Conservation (phyloP, 1,140 invertebrate genomes). For the Dysdera silvatica region DNA sequence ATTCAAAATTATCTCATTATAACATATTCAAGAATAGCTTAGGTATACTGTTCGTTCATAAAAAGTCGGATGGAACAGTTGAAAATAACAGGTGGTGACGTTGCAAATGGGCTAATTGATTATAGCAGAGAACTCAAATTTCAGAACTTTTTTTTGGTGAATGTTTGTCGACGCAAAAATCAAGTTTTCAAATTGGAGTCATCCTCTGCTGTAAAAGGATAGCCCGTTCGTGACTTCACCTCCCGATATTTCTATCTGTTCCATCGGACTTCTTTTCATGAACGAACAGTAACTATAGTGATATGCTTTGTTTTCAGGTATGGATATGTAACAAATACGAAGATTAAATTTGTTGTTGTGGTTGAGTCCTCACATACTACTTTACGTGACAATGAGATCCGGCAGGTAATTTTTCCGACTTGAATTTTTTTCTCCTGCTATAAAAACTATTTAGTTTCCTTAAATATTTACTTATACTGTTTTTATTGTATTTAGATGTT, state of each 20-base stretch:
- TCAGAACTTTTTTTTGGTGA: too few species aligned
- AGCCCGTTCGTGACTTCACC: too few species aligned
- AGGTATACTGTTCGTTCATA: too few species aligned
- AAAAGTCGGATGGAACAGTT: too few species aligned
- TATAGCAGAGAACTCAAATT: too few species aligned
- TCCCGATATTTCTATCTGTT: background rate
- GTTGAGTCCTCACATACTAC: constrained; percentile 82
- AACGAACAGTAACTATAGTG: background rate
- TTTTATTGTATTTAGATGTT: constrained; percentile 60
- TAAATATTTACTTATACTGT: background rate
- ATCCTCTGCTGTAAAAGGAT: too few species aligned
- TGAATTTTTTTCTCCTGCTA: constrained; percentile 25
- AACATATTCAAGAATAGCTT: too few species aligned
- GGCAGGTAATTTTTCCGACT: constrained; percentile 58
- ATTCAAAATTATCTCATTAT: too few species aligned
- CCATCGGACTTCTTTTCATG: background rate
- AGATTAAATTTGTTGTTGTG: constrained; percentile 89
- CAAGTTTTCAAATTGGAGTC: too few species aligned
- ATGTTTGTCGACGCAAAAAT: too few species aligned
- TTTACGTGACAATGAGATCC: constrained; percentile 80
- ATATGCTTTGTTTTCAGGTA: constrained; percentile 49
- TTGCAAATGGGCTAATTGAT: too few species aligned
- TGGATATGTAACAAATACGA: constrained; percentile 96
- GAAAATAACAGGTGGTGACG: too few species aligned
- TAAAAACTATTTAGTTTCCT: background rate